Evolutionary conservation across 2,888 invertebrate species (phyloP).

Genomic region (Microplitis deprimator): DNA sequence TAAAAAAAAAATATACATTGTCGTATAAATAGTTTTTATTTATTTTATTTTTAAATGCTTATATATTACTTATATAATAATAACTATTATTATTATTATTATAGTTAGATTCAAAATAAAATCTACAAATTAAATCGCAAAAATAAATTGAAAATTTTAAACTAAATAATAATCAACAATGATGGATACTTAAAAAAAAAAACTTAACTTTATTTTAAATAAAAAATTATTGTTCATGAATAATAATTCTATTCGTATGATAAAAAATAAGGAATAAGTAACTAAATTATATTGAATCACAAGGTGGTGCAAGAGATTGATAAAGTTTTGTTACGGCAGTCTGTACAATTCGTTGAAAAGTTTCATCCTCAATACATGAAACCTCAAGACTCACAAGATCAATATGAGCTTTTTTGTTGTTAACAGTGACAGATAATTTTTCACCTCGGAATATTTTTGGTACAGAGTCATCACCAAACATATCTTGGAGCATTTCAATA

Average conservation of each 20-base stretch:
- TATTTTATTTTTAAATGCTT: no score
- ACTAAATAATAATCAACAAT: neutral
- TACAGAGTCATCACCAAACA: slow-evolving; percentile 95
- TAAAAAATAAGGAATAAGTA: slow-evolving; percentile 5
- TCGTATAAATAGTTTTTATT: no score
- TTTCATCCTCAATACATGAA: slow-evolving; percentile 84
- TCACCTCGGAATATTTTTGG: slow-evolving; percentile 95
- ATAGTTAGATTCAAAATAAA: no score
- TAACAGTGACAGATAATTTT: slow-evolving; percentile 86
- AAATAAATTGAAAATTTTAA: no score
- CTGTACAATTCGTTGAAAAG: slow-evolving; percentile 86
- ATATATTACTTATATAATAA: no score
- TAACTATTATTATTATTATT: no score
- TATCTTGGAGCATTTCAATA: slow-evolving; percentile 91
- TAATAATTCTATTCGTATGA: neutral
- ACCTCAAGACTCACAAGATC: slow-evolving; percentile 88
- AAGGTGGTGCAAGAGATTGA: slow-evolving; percentile 82
- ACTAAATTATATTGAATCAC: slow-evolving; percentile 58
- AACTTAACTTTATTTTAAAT: neutral
- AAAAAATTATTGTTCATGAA: neutral
- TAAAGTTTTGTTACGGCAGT: slow-evolving; percentile 89
- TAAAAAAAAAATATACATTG: neutral
- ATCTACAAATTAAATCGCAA: no score
- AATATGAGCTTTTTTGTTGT: slow-evolving; percentile 87
- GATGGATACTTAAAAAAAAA: neutral